Evolutionary conservation across 2,888 invertebrate genomes (phyloP).

Genomic region (Euzetes globulus): DNA sequence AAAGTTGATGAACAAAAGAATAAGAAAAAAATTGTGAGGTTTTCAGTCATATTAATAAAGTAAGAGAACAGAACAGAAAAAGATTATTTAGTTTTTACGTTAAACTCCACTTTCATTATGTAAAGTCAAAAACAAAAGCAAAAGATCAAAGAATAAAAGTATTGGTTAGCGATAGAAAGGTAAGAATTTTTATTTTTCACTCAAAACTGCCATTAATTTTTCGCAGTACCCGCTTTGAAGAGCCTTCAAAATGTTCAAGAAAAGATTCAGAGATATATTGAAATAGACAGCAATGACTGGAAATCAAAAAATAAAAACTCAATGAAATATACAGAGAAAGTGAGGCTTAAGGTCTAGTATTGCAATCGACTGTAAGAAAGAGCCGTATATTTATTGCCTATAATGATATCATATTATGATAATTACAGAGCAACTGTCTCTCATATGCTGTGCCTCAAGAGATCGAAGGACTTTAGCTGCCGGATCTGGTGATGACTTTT

Average conservation of each 20-base stretch:
- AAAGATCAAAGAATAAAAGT: not conserved
- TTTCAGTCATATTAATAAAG: no score
- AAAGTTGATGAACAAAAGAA: no score
- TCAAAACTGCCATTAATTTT: not conserved
- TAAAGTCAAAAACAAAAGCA: no score
- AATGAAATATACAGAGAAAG: not conserved
- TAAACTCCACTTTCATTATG: no score
- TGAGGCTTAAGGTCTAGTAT: not conserved
- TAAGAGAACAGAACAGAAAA: no score
- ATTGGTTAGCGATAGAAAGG: not conserved
- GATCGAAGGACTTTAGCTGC: conserved; percentile 28
- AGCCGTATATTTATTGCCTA: not conserved
- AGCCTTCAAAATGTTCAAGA: not conserved
- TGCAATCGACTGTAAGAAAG: not conserved
- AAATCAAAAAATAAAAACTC: not conserved
- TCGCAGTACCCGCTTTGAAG: not conserved
- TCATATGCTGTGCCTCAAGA: not conserved
- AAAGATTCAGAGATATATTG: conserved; percentile 2
- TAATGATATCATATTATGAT: conserved; percentile 21
- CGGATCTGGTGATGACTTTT: conserved; percentile 1
- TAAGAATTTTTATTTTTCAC: not conserved
- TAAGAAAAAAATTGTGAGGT: no score
- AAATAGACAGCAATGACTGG: conserved; percentile 1
- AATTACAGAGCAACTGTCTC: conserved; percentile 11
- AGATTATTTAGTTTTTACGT: no score